Conservation (phyloP, 2,888 invertebrate species). For the Drosophila eohydei region DNA sequence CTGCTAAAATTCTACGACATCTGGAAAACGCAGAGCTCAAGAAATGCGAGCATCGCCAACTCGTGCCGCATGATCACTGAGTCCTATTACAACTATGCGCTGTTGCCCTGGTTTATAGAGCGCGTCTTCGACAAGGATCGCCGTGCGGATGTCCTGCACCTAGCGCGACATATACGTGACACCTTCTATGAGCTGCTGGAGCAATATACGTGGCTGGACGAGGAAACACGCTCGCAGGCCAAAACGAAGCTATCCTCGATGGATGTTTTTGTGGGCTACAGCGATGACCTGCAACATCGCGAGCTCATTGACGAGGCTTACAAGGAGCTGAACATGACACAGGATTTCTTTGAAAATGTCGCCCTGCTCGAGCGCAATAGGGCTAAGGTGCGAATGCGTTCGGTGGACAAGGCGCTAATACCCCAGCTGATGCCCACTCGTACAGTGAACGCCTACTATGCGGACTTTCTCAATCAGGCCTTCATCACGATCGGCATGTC, state of each 20-base stretch:
- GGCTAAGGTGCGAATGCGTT: conserved; percentile 59
- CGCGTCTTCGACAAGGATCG: conserved; percentile 71
- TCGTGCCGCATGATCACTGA: conserved; percentile 74
- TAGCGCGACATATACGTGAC: conserved; percentile 72
- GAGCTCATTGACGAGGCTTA: conserved; percentile 67
- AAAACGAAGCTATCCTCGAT: conserved; percentile 79
- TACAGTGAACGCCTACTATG: conserved; percentile 82
- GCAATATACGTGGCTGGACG: conserved; percentile 78
- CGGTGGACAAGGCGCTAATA: conserved; percentile 76
- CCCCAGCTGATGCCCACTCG: conserved; percentile 77
- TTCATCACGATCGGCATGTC: conserved; percentile 81
- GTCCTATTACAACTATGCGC: conserved; percentile 75
- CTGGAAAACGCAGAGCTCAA: conserved; percentile 62
- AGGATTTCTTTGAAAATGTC: conserved; percentile 73
- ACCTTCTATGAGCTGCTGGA: conserved; percentile 78
- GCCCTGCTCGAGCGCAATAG: conserved; percentile 70
- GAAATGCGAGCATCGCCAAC: conserved; percentile 51
- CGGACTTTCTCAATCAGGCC: conserved; percentile 79
- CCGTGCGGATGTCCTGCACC: conserved; percentile 72
- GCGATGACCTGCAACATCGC: conserved; percentile 76
- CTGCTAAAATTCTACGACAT: conserved; percentile 74
- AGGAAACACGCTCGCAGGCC: conserved; percentile 78
- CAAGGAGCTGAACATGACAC: conserved; percentile 61
- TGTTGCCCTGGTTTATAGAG: conserved; percentile 82
- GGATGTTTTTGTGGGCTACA: conserved; percentile 80